Base-by-base conservation (phyloP, 2,113 vertebrate genomes). In the Onychorhynchus coronatus region DNA sequence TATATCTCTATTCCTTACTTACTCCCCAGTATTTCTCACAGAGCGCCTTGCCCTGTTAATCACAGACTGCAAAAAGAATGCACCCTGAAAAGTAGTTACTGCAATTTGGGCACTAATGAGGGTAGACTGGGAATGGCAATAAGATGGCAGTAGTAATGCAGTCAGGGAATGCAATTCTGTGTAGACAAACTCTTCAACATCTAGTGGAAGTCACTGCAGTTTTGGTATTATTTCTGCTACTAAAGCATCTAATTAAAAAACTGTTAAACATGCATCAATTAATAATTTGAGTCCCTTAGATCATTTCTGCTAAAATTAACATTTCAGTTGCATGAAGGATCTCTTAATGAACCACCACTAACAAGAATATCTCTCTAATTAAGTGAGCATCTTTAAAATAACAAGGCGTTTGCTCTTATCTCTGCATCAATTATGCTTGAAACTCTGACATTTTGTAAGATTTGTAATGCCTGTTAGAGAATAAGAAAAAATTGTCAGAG, bases 301-400 rank as follows among this genome's bases (percentile, higher is more conserved):
- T 93, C 28, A 52, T 77, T 88, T 96, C 75, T 71, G 78, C 66
- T 75, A 85, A 95, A 97, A 88, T 95, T 91, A 97, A 84, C 50
- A 84, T 80, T 96, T 93, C 58, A 22, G 42, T 95, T 94, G 33
- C 82, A 88, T 95, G 78, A 96, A 96, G 55, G 31, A 71, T 85
- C 82, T 88, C 84, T 95, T 94, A 95, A 97, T 96, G 93, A 97
- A 83, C 88, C 65, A 58, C 82, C 39, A 88, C 89, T 95, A 97
- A 95, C 42, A 83, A 91, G 76, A 96, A 68, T 94, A 80, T 75
- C 92, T 93, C 58, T 94, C 85, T 93, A 96, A 97, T 97, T 96
- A 97, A 95, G 78, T 82, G 44, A 37, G 33, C 49, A 21, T 49
- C 75, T 93, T 95, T 81, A 83, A 95, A 85, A 83, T 24, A 91